Conservation (phyloP, 2,888 invertebrate species). For the Orthosia incerta region DNA sequence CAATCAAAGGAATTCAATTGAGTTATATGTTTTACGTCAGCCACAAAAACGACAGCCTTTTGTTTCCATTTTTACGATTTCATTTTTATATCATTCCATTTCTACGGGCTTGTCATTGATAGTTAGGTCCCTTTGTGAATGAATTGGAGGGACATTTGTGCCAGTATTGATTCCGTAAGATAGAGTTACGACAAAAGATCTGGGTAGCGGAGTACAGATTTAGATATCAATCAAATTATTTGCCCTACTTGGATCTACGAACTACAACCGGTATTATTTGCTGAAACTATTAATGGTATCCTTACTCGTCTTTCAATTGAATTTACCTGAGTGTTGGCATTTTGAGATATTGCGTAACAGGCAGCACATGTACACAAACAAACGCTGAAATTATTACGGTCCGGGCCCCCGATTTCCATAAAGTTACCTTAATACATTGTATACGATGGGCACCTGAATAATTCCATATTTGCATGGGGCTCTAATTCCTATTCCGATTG, state of each 20-base stretch:
- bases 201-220: conserved; percentile 30
- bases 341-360: conserved; percentile 53
- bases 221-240: conserved; percentile 49
- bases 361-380: conserved; percentile 65
- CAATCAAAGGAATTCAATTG: conserved; percentile 57
- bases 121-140: conserved; percentile 24
- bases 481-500: conserved; percentile 59
- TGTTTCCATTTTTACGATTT: conserved; percentile 46
- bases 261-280: conserved; percentile 46
- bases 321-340: conserved; percentile 42
- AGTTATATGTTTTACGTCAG: conserved; percentile 59
- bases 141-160: conserved; percentile 38
- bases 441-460: conserved; percentile 63
- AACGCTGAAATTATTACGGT: conserved; percentile 66
- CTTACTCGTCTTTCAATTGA: conserved; percentile 47
- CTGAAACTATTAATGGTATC: conserved; percentile 42
- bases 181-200: conserved; percentile 17
- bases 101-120: conserved; percentile 27
- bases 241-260: background rate
- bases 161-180: conserved; percentile 35
- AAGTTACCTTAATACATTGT: conserved; percentile 66
- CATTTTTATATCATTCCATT: conserved; percentile 39
- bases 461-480: conserved; percentile 63
- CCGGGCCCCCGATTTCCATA: conserved; percentile 63
- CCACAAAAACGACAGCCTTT: conserved; percentile 54